These are phyloP conservation scores for Pimpla rufipes DNA, from an alignment of 2,888 invertebrate genomes.

Conservation along the genomic window DNA sequence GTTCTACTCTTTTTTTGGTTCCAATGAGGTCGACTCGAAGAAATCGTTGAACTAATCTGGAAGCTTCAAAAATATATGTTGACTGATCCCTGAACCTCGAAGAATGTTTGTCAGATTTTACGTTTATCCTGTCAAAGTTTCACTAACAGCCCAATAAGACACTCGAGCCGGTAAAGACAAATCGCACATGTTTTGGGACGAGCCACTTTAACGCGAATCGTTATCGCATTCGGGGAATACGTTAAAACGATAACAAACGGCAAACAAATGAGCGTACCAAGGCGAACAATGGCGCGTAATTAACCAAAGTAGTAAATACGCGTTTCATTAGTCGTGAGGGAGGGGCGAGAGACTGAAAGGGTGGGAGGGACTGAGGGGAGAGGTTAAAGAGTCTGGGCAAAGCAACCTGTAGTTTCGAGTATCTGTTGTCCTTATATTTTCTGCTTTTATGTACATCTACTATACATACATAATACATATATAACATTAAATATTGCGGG, in stretches of 20 bases:
- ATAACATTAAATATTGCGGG: background rate
- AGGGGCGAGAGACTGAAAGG: background rate
- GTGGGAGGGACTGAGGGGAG: background rate
- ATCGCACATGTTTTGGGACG: too few species aligned
- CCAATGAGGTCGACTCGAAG: too few species aligned
- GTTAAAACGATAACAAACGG: constrained; percentile 81
- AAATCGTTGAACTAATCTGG: too few species aligned
- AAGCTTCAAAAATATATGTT: too few species aligned
- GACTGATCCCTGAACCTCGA: too few species aligned
- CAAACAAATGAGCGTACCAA: constrained; percentile 79
- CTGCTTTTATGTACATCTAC: background rate
- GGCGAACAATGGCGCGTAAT: constrained; percentile 83
- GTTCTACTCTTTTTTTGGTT: too few species aligned
- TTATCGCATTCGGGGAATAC: constrained; percentile 74
- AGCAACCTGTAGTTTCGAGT: constrained; percentile 52
- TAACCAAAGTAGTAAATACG: constrained; percentile 82
- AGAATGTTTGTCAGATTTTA: too few species aligned
- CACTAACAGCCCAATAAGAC: too few species aligned
- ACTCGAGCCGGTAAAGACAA: too few species aligned
- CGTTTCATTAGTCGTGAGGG: constrained; percentile 71
- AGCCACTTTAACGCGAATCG: constrained; percentile 49
- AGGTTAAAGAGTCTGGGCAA: constrained; percentile 11
- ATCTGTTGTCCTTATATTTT: constrained; percentile 30
- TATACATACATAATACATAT: background rate
- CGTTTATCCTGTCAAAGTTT: too few species aligned